phyloP scores from a whole-genome alignment of 2,797 vertebrate genomes.

The Paratrypauchen microcephalus region DNA sequence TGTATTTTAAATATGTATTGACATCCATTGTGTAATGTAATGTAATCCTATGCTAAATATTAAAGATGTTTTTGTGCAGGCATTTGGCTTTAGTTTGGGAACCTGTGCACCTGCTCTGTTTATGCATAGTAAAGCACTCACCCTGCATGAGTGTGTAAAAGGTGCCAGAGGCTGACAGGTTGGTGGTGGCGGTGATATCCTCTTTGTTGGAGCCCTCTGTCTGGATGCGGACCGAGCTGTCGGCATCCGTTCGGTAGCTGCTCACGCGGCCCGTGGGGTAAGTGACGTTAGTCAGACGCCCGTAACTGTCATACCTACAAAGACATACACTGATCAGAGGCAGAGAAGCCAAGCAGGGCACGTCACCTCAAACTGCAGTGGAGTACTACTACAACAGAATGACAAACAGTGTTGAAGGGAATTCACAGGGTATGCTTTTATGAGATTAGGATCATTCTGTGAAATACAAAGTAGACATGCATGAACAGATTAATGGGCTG shows the following conservation, averaged over 20 bases:
- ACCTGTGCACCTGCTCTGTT: conserved; percentile 21
- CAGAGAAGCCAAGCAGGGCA: conserved; percentile 22
- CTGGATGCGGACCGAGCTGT: conserved; percentile 92
- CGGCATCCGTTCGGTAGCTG: conserved; percentile 91
- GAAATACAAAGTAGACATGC: conserved; percentile 31
- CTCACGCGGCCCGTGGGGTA: conserved; percentile 95
- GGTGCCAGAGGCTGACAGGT: conserved; percentile 93
- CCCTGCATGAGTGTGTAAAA: conserved; percentile 98
- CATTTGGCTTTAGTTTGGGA: neutral
- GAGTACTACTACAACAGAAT: conserved; percentile 28
- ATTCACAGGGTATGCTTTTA: conserved; percentile 10
- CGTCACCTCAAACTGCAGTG: conserved; percentile 13
- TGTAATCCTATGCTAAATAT: neutral
- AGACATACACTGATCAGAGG: conserved; percentile 36
- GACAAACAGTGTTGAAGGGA: conserved; percentile 24
- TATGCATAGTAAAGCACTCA: conserved; percentile 62
- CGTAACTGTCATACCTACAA: conserved; percentile 92
- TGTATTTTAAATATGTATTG: neutral
- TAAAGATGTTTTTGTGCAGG: neutral
- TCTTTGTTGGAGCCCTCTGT: conserved; percentile 94
- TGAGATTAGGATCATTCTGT: conserved; percentile 14
- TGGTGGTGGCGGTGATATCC: conserved; percentile 95
- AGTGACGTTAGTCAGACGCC: conserved; percentile 94
- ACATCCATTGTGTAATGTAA: neutral
- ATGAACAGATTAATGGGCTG: conserved; percentile 33